Conservation (phyloP, 2,888 invertebrate species). For the Mythimna vitellina region DNA sequence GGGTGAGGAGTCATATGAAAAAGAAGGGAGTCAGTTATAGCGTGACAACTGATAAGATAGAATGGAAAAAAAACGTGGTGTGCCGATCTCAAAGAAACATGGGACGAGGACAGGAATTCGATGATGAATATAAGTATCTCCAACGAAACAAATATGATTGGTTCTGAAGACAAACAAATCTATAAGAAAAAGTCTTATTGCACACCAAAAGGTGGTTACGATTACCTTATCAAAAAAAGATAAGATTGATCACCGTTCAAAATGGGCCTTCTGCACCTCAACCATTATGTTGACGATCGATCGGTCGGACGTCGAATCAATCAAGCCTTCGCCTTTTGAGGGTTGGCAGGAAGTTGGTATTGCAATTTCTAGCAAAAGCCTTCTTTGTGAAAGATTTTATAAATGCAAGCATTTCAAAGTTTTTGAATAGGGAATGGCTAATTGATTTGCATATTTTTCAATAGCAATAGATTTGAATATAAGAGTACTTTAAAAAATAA, state of each 20-base stretch:
- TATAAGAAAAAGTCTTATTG: neutral
- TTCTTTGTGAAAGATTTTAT: conserved; percentile 31
- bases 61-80: too few species aligned
- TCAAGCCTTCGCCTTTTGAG: conserved; percentile 49
- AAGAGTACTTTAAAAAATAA: too few species aligned
- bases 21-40: too few species aligned
- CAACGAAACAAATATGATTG: too few species aligned
- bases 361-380: conserved; percentile 53
- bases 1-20: too few species aligned
- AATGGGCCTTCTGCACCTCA: conserved; percentile 27
- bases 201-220: neutral
- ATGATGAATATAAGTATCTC: too few species aligned
- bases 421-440: conserved; percentile 26
- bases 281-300: conserved; percentile 14
- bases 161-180: too few species aligned
- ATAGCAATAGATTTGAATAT: neutral
- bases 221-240: conserved; percentile 10
- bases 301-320: conserved; percentile 45
- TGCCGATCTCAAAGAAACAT: too few species aligned
- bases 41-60: too few species aligned
- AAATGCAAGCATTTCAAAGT: conserved; percentile 26
- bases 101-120: too few species aligned
- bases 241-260: conserved; percentile 22
- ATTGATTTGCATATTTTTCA: conserved; percentile 17
- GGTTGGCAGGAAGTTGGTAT: conserved; percentile 47